A percentile compares a stretch with the other conserved stretches of the same genome.
These are phyloP conservation scores for Limnephilus rhombicus DNA, from an alignment of 2,888 invertebrate species.

Conservation along the genomic window DNA sequence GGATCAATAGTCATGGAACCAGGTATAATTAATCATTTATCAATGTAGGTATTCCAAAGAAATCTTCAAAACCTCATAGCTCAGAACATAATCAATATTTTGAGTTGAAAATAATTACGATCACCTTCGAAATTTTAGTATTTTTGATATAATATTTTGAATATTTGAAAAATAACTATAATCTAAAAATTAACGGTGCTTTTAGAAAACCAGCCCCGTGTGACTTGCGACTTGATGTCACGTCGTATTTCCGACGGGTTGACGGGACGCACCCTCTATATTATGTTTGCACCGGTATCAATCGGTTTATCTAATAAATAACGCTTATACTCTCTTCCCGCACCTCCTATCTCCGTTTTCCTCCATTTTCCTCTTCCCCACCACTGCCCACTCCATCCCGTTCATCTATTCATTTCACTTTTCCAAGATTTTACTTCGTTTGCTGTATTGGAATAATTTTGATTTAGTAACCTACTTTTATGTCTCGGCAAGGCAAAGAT, in stretches of 20 bases:
- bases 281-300: slow-evolving; percentile 48
- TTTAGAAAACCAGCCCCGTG: not conserved
- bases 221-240: slow-evolving; percentile 35
- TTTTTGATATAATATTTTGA: no score
- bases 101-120: not conserved
- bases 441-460: not conserved
- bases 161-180: not conserved
- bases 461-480: not conserved
- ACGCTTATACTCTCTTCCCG: slow-evolving; percentile 41
- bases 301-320: slow-evolving; percentile 49
- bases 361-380: not conserved
- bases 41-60: no score
- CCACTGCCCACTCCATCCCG: not conserved
- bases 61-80: no score
- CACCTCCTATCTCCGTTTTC: not conserved
- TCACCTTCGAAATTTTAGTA: not conserved
- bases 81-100: not conserved
- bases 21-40: no score
- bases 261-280: slow-evolving; percentile 44
- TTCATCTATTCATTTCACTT: not conserved
- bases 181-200: not conserved
- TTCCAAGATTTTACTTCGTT: not conserved
- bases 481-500: not conserved
- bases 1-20: no score
- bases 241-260: slow-evolving; percentile 43